A percentile compares a stretch with the other conserved stretches of the same genome.
These are phyloP conservation scores for Platyura marginata DNA, from an alignment of 1,140 invertebrate genomes.

Conservation along the genomic window DNA sequence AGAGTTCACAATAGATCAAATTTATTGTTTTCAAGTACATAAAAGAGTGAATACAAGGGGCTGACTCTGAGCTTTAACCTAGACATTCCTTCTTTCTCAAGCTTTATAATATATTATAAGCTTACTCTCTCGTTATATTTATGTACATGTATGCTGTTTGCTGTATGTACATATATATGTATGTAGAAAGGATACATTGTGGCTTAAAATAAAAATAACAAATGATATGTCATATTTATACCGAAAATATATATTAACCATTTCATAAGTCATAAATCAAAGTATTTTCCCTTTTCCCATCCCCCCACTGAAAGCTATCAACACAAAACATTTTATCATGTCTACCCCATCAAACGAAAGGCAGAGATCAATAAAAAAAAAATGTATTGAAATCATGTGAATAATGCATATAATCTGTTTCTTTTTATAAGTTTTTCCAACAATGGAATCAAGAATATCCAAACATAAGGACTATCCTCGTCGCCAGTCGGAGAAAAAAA, in stretches of 20 bases:
- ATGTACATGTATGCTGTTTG: not conserved
- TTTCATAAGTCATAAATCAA: not conserved
- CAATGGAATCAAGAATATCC: too few relatives aligned
- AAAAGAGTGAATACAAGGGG: too few relatives aligned
- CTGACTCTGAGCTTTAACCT: too few relatives aligned
- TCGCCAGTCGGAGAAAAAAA: too few relatives aligned
- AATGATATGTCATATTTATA: not conserved
- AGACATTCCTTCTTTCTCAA: too few relatives aligned
- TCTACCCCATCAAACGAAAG: not conserved
- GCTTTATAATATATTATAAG: too few relatives aligned
- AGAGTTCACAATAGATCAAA: too few relatives aligned
- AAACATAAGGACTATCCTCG: too few relatives aligned
- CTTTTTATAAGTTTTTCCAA: not conserved
- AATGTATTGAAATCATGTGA: not conserved
- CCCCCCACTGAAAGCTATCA: not conserved
- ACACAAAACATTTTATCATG: not conserved
- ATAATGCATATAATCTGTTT: not conserved
- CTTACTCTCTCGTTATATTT: not conserved
- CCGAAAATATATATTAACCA: not conserved
- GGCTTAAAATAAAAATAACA: not conserved
- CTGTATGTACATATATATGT: too few relatives aligned
- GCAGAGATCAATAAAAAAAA: not conserved
- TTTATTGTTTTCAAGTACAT: too few relatives aligned
- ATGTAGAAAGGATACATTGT: too few relatives aligned
- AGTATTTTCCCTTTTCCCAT: not conserved